Evolutionary conservation across 2,797 vertebrate species (phyloP), one percentile per base, ranked within the genome.

Genomic region (Crocidura indochinensis): DNA sequence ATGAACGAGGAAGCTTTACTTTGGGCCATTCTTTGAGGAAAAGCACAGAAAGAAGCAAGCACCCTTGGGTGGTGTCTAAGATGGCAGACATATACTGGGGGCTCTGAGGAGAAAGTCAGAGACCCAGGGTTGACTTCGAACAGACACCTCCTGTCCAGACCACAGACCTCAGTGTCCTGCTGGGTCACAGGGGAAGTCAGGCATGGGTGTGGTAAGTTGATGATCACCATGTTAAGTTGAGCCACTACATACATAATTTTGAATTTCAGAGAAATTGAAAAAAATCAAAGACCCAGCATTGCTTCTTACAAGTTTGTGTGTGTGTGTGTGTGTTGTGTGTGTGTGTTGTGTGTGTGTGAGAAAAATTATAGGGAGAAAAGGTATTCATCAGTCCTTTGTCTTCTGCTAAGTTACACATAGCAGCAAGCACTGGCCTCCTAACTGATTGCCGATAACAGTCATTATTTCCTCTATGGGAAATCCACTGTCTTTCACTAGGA

Each of bases 231-330:
- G 78, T 77, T 94, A 89, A 56, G 44, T 83, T 80, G 46, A 69
- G 82, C 49, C 19, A 2, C 74, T 65, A 65, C 71, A 94, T 56
- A 68, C 88, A 94, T 71, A 94, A 89, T 77, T 92, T 68, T 94
- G 78, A 46, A 87, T 91, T 93, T 87, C 74, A 92, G 84, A 92
- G 93, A 87, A 94, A 87, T 29, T 62, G 86, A 82, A 38, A 82
- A 38, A 93, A 93, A 94, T 90, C 69, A 83, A 90, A 94, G 86
- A 74, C 56, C 56, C 1, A 29, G 76, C 71, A 91, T 91, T 90
- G 76, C 83, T 84, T 60, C 22, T 20, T 60, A 60, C 17, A 15
- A 60, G 56, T 22, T 60, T 20, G 19, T 60, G 38, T 38, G 38
- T 38, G 38, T 38, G 38, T 38, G 38, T 38, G 38, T 38, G 38